Percentiles rank a stretch among this genome's conserved stretches.
Evolutionary conservation across 2,113 vertebrate genomes (phyloP).

Genomic region (Oostethus manadensis): DNA sequence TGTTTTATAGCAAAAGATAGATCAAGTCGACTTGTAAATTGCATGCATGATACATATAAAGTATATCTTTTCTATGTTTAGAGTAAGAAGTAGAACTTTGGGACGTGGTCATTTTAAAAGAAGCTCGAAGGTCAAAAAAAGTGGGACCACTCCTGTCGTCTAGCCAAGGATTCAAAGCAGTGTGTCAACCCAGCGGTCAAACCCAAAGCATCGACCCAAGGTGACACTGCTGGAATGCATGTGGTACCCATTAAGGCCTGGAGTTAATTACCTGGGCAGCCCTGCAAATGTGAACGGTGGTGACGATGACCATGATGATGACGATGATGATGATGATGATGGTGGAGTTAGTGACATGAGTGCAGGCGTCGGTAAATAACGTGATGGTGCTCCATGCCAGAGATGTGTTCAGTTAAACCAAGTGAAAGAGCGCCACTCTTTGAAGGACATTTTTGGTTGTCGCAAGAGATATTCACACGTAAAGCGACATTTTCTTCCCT

Average conservation of each 20-base stretch:
- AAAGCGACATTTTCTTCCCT: constrained; percentile 16
- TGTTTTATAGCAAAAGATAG: too few species aligned
- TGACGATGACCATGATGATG: constrained; percentile 33
- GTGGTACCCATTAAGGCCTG: constrained; percentile 51
- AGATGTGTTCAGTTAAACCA: background rate
- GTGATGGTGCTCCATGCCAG: constrained; percentile 64
- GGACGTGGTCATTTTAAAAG: too few species aligned
- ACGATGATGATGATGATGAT: constrained; percentile 30
- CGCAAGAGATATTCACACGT: constrained; percentile 26
- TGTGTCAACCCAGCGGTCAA: too few species aligned
- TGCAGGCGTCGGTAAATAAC: constrained; percentile 35
- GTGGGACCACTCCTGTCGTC: too few species aligned
- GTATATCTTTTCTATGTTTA: too few species aligned
- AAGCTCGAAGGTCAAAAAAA: too few species aligned
- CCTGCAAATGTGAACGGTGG: constrained; percentile 53
- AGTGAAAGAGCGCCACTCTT: too few species aligned
- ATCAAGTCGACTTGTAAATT: too few species aligned
- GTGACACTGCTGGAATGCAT: constrained; percentile 22
- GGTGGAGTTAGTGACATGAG: constrained; percentile 48
- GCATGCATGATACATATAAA: too few species aligned
- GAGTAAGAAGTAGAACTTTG: too few species aligned
- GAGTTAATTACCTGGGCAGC: constrained; percentile 45
- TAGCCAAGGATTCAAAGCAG: too few species aligned
- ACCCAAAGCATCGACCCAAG: too few species aligned
- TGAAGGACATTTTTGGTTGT: constrained; percentile 55